Base-by-base conservation (phyloP, 2,888 invertebrate species). In the Chromoteleia sp. region DNA sequence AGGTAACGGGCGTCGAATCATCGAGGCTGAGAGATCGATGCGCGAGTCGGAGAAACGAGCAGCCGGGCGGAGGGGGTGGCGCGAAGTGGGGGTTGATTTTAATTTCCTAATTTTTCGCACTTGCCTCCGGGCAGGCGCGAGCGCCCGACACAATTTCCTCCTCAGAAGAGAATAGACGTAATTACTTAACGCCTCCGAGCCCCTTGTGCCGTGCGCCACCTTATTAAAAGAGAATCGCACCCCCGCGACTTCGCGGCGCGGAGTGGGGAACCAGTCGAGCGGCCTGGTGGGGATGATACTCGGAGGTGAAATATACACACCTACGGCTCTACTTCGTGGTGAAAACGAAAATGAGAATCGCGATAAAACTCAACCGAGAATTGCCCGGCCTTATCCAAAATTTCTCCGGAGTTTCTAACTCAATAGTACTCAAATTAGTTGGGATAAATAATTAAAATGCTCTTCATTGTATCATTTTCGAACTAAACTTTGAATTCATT, bases 151-250 rank as follows among this genome's bases (percentile, higher is more conserved):
- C 67, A 78, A 78, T 91, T 91, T 90, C 88, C 90, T 89, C 86
- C 86, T 87, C 88, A 87, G 89, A 89, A 89, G 90, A 91, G 91
- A 91, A 91, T 90, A 90, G 90, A 90, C 90, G 91, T 91, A 91
- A 91, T 91, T 91, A 91, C 91, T 91, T 91, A 91, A 91, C 91
- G 90, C 91, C 91, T 91, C 87, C 86, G 87, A 89, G 88, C 83
- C 82, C 86, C 82, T 84, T 41, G 78, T 7, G 75, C 82, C 45
- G 77, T 85, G 85, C 85, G 59, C 73, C 77, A 83, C 86, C 89
- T 91, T 90, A 91, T 91, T 91, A 90, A 91, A 90, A 90, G 88
- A 90, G 90, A 87, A 90, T 90, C 90, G 88, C 86, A 87, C 88
- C 88, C 87, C 84, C 85, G 87, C 85, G 88, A 59, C 17, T 73